Percentiles rank a stretch among this genome's conserved stretches.
phyloP scores from a whole-genome alignment of 2,113 vertebrate species.

The Periophthalmus modestus region DNA sequence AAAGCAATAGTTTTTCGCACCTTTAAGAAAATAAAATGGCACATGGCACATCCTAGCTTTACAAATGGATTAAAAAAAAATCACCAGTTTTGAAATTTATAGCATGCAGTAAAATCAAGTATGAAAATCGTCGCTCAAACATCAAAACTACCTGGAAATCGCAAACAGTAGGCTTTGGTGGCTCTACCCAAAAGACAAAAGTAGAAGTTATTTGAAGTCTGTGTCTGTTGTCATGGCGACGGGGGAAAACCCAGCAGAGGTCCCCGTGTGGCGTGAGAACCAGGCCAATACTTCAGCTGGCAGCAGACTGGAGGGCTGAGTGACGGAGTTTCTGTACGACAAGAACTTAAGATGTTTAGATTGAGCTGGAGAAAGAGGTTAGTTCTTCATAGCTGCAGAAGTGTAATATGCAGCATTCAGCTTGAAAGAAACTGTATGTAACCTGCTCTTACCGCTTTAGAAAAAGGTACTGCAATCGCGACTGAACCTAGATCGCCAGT shows the following conservation, averaged over 20 bases:
- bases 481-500: too few relatives aligned
- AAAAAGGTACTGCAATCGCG: too few relatives aligned
- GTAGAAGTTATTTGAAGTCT: slow-evolving; percentile 21
- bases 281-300: slow-evolving; percentile 46
- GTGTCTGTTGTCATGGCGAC: slow-evolving; percentile 31
- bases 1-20: too few relatives aligned
- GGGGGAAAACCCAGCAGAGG: slow-evolving; percentile 56
- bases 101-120: too few relatives aligned
- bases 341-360: neutral
- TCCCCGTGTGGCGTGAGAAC: slow-evolving; percentile 67
- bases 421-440: too few relatives aligned
- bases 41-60: too few relatives aligned
- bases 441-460: too few relatives aligned
- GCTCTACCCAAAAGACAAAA: neutral
- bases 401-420: too few relatives aligned
- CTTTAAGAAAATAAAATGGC: too few relatives aligned
- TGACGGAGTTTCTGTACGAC: slow-evolving; percentile 7
- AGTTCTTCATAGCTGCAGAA: neutral
- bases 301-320: slow-evolving; percentile 35
- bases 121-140: too few relatives aligned
- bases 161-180: neutral
- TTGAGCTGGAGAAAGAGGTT: neutral
- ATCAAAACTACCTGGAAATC: slow-evolving; percentile 1
- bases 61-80: too few relatives aligned
- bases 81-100: too few relatives aligned